Evolutionary conservation across 2,888 invertebrate genomes (phyloP).

Genomic region (Clepsis dumicolana): DNA sequence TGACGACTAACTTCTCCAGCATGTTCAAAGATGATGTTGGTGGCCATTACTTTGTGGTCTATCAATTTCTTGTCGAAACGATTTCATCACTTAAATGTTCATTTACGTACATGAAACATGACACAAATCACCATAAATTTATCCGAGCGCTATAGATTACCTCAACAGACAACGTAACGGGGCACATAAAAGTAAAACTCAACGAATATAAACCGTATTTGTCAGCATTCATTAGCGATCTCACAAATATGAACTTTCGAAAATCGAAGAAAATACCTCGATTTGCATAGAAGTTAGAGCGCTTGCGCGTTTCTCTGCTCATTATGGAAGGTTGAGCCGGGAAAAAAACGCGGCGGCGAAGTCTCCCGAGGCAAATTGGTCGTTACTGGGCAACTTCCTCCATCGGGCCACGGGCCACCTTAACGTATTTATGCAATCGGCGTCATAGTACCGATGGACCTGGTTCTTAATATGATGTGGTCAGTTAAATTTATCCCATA

Average conservation of each 20-base stretch:
- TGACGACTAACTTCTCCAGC: slow-evolving; percentile 2
- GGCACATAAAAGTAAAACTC: slow-evolving; percentile 56
- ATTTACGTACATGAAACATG: slow-evolving; percentile 27
- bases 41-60: slow-evolving; percentile 32
- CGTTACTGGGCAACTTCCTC: slow-evolving; percentile 69
- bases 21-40: slow-evolving; percentile 1
- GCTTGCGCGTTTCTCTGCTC: slow-evolving; percentile 72
- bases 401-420: slow-evolving; percentile 58
- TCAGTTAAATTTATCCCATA: slow-evolving; percentile 39
- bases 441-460: slow-evolving; percentile 54
- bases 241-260: slow-evolving; percentile 62
- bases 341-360: slow-evolving; percentile 62
- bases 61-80: slow-evolving; percentile 31
- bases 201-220: slow-evolving; percentile 53
- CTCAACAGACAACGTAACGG: slow-evolving; percentile 28
- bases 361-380: slow-evolving; percentile 69
- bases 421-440: slow-evolving; percentile 69
- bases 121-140: slow-evolving; percentile 37
- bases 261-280: slow-evolving; percentile 71
- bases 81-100: slow-evolving; percentile 37
- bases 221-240: slow-evolving; percentile 55
- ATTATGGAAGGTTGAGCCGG: slow-evolving; percentile 67
- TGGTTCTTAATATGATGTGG: slow-evolving; percentile 51
- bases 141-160: slow-evolving; percentile 35
- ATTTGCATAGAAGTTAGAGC: slow-evolving; percentile 76